Percentiles rank a stretch among this genome's conserved stretches.
These are phyloP conservation scores for Beaufortia kweichowensis DNA, from an alignment of 2,113 vertebrate species.

Conservation along the genomic window DNA sequence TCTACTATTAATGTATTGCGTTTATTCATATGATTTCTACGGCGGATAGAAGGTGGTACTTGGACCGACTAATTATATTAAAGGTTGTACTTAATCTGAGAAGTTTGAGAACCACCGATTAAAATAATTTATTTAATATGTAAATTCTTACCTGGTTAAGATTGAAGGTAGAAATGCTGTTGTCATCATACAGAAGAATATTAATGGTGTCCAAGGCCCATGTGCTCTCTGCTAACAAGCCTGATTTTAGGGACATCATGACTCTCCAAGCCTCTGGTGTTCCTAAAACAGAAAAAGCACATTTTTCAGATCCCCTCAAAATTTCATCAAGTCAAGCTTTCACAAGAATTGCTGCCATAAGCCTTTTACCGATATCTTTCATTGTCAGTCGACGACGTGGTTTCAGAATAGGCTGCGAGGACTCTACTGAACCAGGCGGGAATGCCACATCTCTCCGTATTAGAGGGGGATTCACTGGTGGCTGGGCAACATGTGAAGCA, in stretches of 20 bases:
- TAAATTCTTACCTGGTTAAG: constrained; percentile 86
- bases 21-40: too few relatives aligned
- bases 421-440: constrained; percentile 92
- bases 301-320: background rate
- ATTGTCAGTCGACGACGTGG: constrained; percentile 88
- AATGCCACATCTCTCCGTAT: constrained; percentile 93
- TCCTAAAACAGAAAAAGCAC: constrained; percentile 71
- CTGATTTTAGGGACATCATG: constrained; percentile 99
- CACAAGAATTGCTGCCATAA: background rate
- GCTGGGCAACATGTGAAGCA: constrained; percentile 88
- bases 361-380: constrained; percentile 89
- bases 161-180: constrained; percentile 95
- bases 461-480: constrained; percentile 87
- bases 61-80: too few relatives aligned
- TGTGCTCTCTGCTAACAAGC: constrained; percentile 95
- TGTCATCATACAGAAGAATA: constrained; percentile 96
- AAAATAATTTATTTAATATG: too few relatives aligned
- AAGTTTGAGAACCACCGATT: too few relatives aligned
- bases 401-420: constrained; percentile 90
- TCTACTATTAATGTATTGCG: too few relatives aligned
- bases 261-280: constrained; percentile 98
- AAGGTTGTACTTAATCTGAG: too few relatives aligned
- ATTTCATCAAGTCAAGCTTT: background rate
- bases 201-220: constrained; percentile 99
- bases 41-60: too few relatives aligned